Evolutionary conservation across 1,140 invertebrate species (phyloP).

Genomic region (Lordiphosa collinella): DNA sequence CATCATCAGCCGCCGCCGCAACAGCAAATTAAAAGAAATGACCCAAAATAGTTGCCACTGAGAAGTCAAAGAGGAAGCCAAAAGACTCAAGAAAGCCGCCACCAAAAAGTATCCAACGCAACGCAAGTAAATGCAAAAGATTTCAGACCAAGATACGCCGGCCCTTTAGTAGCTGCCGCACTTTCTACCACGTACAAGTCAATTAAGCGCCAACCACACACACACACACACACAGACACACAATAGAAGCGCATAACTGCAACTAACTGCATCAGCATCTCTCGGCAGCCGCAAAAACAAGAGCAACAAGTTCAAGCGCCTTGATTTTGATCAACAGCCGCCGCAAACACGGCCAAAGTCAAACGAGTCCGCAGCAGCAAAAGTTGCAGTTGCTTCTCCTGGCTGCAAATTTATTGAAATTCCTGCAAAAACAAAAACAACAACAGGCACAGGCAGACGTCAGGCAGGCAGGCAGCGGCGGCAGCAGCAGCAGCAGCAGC

Average conservation of each 20-base stretch:
- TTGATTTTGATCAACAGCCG: conserved; percentile 12
- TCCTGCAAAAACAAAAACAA: conserved; percentile 61
- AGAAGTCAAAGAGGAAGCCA: conserved; percentile 12
- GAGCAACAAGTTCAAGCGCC: conserved; percentile 75
- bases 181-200: conserved; percentile 73
- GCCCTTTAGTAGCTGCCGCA: conserved; percentile 44
- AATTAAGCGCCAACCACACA: conserved; percentile 65
- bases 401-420: conserved; percentile 75
- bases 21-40: conserved; percentile 65
- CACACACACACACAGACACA: conserved; percentile 20
- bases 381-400: conserved; percentile 21
- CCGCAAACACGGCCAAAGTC: conserved; percentile 67
- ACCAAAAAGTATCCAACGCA: conserved; percentile 14
- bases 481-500: conserved; percentile 24
- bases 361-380: conserved; percentile 21
- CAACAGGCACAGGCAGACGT: conserved; percentile 4
- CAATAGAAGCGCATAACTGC: conserved; percentile 71
- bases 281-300: conserved; percentile 49
- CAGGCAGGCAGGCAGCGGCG: conserved; percentile 2
- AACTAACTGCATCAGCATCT: conserved; percentile 60
- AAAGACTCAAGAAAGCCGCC: conserved; percentile 2
- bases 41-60: conserved; percentile 47
- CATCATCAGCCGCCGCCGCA: conserved; percentile 16
- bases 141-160: conserved; percentile 32
- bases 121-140: conserved; percentile 55